phyloP scores from a whole-genome alignment of 30 jellyfish, hydroid and myxozoan genomes.

The Pelagia noctiluca region DNA sequence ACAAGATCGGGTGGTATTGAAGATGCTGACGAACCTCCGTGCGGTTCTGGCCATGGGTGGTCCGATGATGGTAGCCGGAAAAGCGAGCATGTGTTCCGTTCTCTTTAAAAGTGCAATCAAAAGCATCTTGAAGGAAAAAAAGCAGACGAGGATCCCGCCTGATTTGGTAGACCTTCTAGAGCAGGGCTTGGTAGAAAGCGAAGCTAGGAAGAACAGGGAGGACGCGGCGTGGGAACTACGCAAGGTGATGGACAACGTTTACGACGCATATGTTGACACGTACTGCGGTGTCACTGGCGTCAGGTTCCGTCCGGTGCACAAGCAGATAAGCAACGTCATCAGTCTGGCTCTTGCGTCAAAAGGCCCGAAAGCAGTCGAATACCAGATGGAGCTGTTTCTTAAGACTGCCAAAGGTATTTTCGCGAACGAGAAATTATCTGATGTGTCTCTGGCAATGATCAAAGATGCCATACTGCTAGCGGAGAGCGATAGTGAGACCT shows the following conservation, averaged over 20 bases:
- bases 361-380: constrained; percentile 18
- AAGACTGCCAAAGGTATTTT: constrained; percentile 19
- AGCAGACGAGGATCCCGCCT: constrained; percentile 46
- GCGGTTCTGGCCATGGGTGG: constrained; percentile 37
- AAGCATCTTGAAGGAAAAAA: constrained; percentile 35
- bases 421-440: constrained; percentile 21
- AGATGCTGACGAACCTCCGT: constrained; percentile 65
- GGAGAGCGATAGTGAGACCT: constrained; percentile 4
- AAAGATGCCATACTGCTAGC: constrained; percentile 37
- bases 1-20: constrained; percentile 68
- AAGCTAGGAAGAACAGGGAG: constrained; percentile 7
- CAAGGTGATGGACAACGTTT: constrained; percentile 60
- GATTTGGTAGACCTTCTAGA: constrained; percentile 42
- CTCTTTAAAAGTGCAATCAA: constrained; percentile 59
- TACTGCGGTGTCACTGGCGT: constrained; percentile 67
- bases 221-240: constrained; percentile 76
- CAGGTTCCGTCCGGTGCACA: constrained; percentile 63
- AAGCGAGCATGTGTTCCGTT: constrained; percentile 24
- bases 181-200: constrained; percentile 32
- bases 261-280: constrained; percentile 74
- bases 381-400: constrained; percentile 25
- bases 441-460: constrained; percentile 14
- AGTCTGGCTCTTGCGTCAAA: constrained; percentile 42
- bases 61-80: not conserved
- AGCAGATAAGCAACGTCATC: constrained; percentile 56